Evolutionary conservation across 2,797 vertebrate species (phyloP), one percentile per base, ranked within the genome.

Genomic region (Parambassis ranga): DNA sequence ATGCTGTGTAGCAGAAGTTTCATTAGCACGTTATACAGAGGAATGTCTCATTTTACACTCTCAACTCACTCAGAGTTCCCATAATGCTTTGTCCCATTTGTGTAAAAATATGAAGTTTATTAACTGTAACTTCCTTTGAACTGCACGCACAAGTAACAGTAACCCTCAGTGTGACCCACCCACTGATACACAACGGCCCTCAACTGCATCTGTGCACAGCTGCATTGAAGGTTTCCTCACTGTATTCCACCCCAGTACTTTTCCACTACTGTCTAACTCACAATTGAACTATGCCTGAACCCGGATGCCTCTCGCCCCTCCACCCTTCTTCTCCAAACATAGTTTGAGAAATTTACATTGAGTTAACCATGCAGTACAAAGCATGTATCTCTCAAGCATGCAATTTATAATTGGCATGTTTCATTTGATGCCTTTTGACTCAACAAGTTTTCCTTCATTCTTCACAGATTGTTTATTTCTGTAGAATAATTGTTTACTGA

Each of bases 261-360:
- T 92, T 90, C 88, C 90, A 87, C 58, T 65, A 6, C 58, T 61
- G 48, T 39, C 63, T 87, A 66, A 81, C 81, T 87, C 82, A 75
- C 33, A 61, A 31, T 37, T 73, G 75, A 73, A 67, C 82, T 74
- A 50, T n/a, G 30, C 13, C 24, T 81, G 77, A 89, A 81, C 78
- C 61, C 50, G 5, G 33, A 60, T 36, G 24, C 27, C 51, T 18
- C 23, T 35, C 22, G 2, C 6, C 38, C 24, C 26, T 20, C 13
- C 7, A 1, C 26, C 26, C 50, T n/a, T 31, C 57, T 58, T 44
- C 27, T 67, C 24, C 18, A 78, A 75, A 79, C 46, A 50, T 58
- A 59, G 65, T 72, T 56, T 78, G 11, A 67, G n/a, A 65, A 39
- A 71, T 75, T n/a, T 63, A 71, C 50, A 69, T 24, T 32, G 37